Evolutionary conservation across 2,888 invertebrate species (phyloP).

Genomic region (Xanthorhoe designata): DNA sequence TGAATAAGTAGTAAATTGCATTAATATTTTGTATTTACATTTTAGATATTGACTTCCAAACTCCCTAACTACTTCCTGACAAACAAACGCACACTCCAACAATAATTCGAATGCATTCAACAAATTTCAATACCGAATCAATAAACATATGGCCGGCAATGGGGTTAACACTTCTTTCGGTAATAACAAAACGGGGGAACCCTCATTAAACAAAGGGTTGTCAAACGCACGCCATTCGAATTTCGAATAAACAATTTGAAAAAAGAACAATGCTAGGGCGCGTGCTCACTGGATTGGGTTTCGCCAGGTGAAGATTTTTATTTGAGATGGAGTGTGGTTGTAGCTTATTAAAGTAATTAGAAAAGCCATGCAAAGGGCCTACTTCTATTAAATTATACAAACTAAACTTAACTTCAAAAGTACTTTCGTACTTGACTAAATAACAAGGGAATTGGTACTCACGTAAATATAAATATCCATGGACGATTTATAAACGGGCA

Average conservation of each 20-base stretch:
- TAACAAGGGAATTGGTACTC: too few relatives aligned
- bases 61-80: conserved; percentile 22
- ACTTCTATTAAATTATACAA: neutral
- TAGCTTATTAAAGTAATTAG: conserved; percentile 23
- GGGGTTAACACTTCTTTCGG: conserved; percentile 36
- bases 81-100: conserved; percentile 25
- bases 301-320: conserved; percentile 50
- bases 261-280: conserved; percentile 43
- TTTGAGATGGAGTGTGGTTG: conserved; percentile 14
- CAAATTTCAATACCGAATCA: conserved; percentile 29
- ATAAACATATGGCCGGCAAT: conserved; percentile 36
- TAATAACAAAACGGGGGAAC: conserved; percentile 33
- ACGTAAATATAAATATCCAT: too few relatives aligned
- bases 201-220: conserved; percentile 39
- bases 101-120: conserved; percentile 31
- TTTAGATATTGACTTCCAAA: neutral
- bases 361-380: neutral
- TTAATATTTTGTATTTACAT: too few relatives aligned
- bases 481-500: too few relatives aligned
- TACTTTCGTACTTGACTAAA: too few relatives aligned
- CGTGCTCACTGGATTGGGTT: conserved; percentile 47
- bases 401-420: too few relatives aligned
- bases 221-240: conserved; percentile 40
- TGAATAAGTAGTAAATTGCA: too few relatives aligned
- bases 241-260: conserved; percentile 39